phyloP scores from a whole-genome alignment of 2,888 invertebrate genomes.

The Anagyrus pseudococci region DNA sequence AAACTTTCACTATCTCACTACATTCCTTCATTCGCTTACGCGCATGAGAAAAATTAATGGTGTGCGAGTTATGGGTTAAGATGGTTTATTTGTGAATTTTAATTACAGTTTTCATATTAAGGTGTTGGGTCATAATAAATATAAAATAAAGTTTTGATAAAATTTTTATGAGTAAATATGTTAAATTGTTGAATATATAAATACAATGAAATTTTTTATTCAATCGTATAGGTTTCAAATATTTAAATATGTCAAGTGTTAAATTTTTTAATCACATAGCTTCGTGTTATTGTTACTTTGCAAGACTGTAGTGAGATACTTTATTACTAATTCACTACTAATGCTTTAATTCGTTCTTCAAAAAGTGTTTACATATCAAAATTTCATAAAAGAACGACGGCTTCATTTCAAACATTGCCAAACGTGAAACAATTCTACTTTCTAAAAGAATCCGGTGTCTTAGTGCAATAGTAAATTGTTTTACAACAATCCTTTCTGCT shows the following conservation, averaged over 20 bases:
- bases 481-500: no score
- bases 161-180: no score
- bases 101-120: background rate
- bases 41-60: slow-evolving; percentile 53
- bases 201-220: slow-evolving; percentile 1
- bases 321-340: slow-evolving; percentile 20
- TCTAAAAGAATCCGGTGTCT: no score
- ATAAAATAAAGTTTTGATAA: background rate
- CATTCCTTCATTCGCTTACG: slow-evolving; percentile 54
- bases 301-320: slow-evolving; percentile 51
- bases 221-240: background rate
- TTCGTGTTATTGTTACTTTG: slow-evolving; percentile 20
- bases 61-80: slow-evolving; percentile 11
- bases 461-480: no score
- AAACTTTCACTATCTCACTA: slow-evolving; percentile 56
- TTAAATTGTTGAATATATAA: no score
- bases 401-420: no score
- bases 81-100: slow-evolving; percentile 7
- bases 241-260: background rate
- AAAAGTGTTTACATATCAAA: no score
- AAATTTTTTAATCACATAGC: slow-evolving; percentile 9
- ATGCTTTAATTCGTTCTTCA: background rate
- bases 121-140: slow-evolving; percentile 1
- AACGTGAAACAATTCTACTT: no score
- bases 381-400: no score